A percentile compares a stretch with the other conserved stretches of the same genome.
These are phyloP conservation scores for Acrocephalus kingi DNA, from an alignment of 2,113 vertebrate species.

Conservation along the genomic window DNA sequence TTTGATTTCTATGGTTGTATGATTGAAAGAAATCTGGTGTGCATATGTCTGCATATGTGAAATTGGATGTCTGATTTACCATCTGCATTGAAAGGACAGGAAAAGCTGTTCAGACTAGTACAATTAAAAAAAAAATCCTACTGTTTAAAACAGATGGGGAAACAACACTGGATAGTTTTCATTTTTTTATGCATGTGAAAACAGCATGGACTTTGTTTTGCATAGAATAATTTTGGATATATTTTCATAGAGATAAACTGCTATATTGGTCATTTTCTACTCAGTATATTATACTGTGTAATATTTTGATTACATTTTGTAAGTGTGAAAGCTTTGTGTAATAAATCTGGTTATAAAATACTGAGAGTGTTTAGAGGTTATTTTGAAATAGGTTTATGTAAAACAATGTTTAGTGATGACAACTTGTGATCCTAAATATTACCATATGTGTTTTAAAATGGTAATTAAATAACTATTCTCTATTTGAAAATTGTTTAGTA, in stretches of 20 bases:
- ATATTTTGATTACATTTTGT: neutral
- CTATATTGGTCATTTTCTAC: neutral
- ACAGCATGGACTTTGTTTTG: neutral
- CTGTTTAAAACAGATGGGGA: neutral
- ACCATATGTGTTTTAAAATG: neutral
- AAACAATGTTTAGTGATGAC: neutral
- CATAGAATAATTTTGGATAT: neutral
- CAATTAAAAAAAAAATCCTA: rapidly evolving
- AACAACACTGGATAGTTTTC: neutral
- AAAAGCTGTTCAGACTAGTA: neutral
- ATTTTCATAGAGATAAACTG: neutral
- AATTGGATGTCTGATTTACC: neutral
- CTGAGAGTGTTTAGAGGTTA: neutral
- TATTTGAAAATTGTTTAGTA: neutral
- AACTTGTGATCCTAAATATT: neutral
- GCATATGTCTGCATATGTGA: neutral
- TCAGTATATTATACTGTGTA: neutral
- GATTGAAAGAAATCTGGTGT: neutral
- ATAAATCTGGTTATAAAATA: neutral
- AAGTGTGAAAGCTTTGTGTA: neutral
- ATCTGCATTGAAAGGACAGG: neutral
- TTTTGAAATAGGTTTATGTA: neutral
- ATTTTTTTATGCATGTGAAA: neutral
- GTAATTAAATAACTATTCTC: neutral
- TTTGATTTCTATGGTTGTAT: neutral